These are phyloP conservation scores for Characodon lateralis DNA, from an alignment of 2,797 vertebrate genomes.

Conservation along the genomic window DNA sequence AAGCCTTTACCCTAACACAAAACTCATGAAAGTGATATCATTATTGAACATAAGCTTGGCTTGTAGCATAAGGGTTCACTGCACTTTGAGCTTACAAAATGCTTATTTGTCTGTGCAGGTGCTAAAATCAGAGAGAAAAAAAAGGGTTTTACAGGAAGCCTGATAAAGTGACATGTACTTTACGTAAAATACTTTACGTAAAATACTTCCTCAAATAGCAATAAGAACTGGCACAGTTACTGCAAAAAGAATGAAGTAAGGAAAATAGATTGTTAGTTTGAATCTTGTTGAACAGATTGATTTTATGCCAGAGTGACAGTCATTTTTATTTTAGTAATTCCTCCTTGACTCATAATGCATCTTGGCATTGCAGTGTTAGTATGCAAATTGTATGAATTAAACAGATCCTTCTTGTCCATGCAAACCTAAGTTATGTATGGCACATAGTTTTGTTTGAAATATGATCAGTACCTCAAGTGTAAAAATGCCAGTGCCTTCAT, in stretches of 20 bases:
- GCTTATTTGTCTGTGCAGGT: constrained; percentile 49
- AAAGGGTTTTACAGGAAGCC: constrained; percentile 68
- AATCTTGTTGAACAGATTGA: constrained; percentile 6
- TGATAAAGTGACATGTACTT: constrained; percentile 59
- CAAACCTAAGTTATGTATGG: constrained; percentile 54
- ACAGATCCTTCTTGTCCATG: constrained; percentile 14
- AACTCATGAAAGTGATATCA: constrained; percentile 63
- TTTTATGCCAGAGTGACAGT: constrained; percentile 12
- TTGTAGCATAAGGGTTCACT: constrained; percentile 64
- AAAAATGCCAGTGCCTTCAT: constrained; percentile 62
- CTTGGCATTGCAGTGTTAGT: neutral
- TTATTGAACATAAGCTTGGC: constrained; percentile 65
- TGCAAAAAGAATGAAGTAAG: constrained; percentile 22
- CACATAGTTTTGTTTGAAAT: constrained; percentile 67
- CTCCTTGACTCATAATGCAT: neutral
- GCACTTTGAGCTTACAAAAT: constrained; percentile 36
- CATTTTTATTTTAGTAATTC: neutral
- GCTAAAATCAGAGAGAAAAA: constrained; percentile 56
- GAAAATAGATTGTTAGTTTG: constrained; percentile 10
- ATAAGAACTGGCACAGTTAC: constrained; percentile 18
- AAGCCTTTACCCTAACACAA: constrained; percentile 62
- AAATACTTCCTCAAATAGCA: constrained; percentile 40
- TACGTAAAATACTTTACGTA: constrained; percentile 67
- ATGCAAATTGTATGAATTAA: constrained; percentile 11
- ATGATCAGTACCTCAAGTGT: constrained; percentile 68